Evolutionary conservation across 2,113 vertebrate species (phyloP).

Genomic region (Rana temporaria): DNA sequence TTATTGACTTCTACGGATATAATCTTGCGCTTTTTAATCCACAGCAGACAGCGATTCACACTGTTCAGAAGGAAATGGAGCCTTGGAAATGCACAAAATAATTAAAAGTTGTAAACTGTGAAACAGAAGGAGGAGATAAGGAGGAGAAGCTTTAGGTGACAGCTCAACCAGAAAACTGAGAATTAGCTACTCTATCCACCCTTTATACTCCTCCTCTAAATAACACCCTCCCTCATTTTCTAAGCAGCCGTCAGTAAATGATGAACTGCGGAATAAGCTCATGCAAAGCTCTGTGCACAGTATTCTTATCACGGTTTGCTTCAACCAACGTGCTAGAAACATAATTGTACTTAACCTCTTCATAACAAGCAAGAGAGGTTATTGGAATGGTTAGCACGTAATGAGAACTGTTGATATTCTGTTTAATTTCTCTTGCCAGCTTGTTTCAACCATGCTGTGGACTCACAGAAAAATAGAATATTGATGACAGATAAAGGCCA

Average conservation of each 20-base stretch:
- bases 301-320: constrained; percentile 17
- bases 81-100: constrained; percentile 63
- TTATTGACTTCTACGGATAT: constrained; percentile 46
- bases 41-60: constrained; percentile 39
- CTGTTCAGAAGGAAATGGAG: constrained; percentile 54
- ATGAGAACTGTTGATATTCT: background rate
- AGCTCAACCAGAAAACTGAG: constrained; percentile 64
- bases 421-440: background rate
- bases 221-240: constrained; percentile 1
- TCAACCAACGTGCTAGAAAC: constrained; percentile 3
- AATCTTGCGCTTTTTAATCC: constrained; percentile 54
- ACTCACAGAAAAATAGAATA: background rate
- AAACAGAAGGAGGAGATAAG: constrained; percentile 61
- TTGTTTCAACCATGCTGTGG: background rate
- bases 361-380: background rate
- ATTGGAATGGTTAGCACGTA: background rate
- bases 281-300: constrained; percentile 10
- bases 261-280: constrained; percentile 29
- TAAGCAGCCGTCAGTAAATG: constrained; percentile 17
- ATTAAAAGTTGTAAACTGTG: constrained; percentile 60
- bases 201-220: background rate
- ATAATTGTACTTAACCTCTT: constrained; percentile 34
- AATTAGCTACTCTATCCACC: constrained; percentile 28
- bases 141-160: constrained; percentile 41
- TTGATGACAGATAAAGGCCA: too few species aligned